Base-by-base conservation (phyloP, 2,888 invertebrate genomes). In the Drosophila siamana region DNA sequence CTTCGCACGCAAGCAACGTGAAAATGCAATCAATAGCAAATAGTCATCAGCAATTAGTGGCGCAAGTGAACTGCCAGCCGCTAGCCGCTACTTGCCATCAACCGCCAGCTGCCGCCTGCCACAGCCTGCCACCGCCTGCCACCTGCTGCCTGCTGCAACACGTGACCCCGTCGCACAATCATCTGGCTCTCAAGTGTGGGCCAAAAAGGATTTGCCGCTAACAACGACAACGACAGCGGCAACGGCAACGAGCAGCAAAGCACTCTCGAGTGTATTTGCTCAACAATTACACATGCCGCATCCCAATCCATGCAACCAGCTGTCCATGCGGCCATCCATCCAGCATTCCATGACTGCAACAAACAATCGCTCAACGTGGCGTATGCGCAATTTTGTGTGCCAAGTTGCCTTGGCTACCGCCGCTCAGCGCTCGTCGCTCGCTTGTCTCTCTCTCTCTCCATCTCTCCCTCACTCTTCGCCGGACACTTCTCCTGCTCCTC, bases 21-120 rank as follows among this genome's bases (percentile, higher is more conserved):
- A 65, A 70, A 83, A 67, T 85, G 80, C 85, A 85, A 85, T 82
- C 82, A 84, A 82, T 84, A 75, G 72, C 67, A 80, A 84, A 75
- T 87, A 70, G 85, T 80, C 75, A 64, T 55, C 68, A 69, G 70
- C 88, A 80, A 87, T 82, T 82, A 82, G 75, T 70, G 81, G 60
- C 59, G 15, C 33, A 30, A 46, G 51, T 13, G 15, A 57, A 28
- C 56, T 36, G 30, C 6, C 51, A 28, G 28, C 33, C 33, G 33
- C 33, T 16, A 13, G 8, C 26, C 7, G 38, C 24, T 38, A 16
- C 5, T 16, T 56, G 69, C 48, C 47, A 16, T 11, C 11, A 28
- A 3, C 8, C 13, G 43, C 22, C 44, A 52, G 9, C 26, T 40
- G 30, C 30, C 54, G 41, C 24, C 46, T 13, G n/a, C 41, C 38